Evolutionary conservation across 2,888 invertebrate species (phyloP).

Genomic region (Gibbula magus): DNA sequence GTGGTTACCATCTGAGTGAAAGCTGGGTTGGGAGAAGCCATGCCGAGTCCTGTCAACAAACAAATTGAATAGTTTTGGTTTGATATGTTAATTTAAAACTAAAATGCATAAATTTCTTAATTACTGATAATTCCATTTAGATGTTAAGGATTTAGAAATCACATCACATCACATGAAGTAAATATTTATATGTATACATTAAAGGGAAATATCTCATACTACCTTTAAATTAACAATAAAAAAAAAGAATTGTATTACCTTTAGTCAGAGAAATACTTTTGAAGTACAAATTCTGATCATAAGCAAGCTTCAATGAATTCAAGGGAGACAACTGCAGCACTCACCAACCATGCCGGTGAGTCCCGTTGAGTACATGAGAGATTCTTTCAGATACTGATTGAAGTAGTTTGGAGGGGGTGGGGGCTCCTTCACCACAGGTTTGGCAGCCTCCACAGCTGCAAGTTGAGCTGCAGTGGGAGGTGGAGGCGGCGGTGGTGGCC

Average conservation of each 20-base stretch:
- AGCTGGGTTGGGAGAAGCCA: constrained; percentile 87
- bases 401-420: constrained; percentile 81
- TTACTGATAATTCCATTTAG: neutral
- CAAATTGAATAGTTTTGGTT: neutral
- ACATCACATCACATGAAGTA: neutral
- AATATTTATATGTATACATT: neutral
- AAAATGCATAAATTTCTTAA: neutral
- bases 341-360: constrained; percentile 60
- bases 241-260: too few species aligned
- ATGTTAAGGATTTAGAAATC: too few species aligned
- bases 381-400: constrained; percentile 78
- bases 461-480: constrained; percentile 75
- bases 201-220: neutral
- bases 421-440: constrained; percentile 51
- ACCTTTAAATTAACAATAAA: too few species aligned
- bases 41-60: constrained; percentile 80
- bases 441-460: constrained; percentile 52
- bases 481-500: constrained; percentile 78
- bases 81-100: neutral
- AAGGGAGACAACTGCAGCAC: constrained; percentile 7
- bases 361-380: constrained; percentile 71
- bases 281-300: neutral
- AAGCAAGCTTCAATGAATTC: neutral
- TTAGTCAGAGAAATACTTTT: neutral
- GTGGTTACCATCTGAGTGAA: constrained; percentile 92